These are phyloP conservation scores for Brachirus orientalis DNA, from an alignment of 2,113 vertebrate species.

Conservation along the genomic window DNA sequence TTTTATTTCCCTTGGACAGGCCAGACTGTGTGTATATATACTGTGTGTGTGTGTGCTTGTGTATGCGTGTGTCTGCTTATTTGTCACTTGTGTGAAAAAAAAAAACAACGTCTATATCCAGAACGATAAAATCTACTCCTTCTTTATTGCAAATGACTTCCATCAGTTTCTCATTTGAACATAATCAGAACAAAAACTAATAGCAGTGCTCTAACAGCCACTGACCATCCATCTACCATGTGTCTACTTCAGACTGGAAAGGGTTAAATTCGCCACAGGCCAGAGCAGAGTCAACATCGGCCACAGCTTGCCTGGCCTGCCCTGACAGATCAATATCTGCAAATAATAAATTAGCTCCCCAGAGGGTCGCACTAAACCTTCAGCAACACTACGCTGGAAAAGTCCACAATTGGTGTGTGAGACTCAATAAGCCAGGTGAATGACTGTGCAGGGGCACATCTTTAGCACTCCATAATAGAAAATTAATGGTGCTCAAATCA, in stretches of 20 bases:
- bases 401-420: constrained; percentile 90
- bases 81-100: constrained; percentile 21
- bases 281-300: constrained; percentile 87
- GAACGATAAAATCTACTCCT: constrained; percentile 38
- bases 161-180: constrained; percentile 35
- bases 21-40: constrained; percentile 41
- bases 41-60: constrained; percentile 15
- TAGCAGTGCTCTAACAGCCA: constrained; percentile 8
- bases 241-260: constrained; percentile 73
- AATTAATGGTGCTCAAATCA: constrained; percentile 97
- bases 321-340: constrained; percentile 95
- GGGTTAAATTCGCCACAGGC: constrained; percentile 87
- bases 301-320: constrained; percentile 86
- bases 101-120: constrained; percentile 23
- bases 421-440: constrained; percentile 94
- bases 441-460: constrained; percentile 88
- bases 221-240: constrained; percentile 47
- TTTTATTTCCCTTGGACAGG: constrained; percentile 74
- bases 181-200: constrained; percentile 25
- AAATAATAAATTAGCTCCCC: constrained; percentile 99
- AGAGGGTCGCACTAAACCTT: constrained; percentile 89
- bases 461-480: constrained; percentile 95
- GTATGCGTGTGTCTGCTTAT: constrained; percentile 31
- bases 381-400: constrained; percentile 84
- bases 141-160: constrained; percentile 27